Evolutionary conservation across 2,888 invertebrate genomes (phyloP).

Genomic region (Hypolimnas misippus): DNA sequence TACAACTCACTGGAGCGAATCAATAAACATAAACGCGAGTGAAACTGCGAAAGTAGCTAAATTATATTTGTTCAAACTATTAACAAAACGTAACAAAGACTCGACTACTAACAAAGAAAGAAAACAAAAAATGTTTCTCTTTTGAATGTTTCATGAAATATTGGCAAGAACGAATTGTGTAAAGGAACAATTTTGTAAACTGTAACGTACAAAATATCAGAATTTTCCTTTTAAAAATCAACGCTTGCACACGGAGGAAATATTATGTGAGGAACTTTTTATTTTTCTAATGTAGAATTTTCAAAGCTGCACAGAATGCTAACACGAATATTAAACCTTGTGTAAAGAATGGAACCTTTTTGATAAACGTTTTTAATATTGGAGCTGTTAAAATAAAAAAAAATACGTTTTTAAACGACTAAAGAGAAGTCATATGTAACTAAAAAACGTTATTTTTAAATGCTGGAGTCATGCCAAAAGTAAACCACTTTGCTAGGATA

Average conservation of each 20-base stretch:
- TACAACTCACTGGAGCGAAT: too few relatives aligned
- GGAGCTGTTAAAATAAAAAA: not conserved
- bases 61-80: not conserved
- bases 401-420: not conserved
- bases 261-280: not conserved
- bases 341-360: not conserved
- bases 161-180: not conserved
- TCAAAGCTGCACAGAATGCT: not conserved
- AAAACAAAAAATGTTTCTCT: not conserved
- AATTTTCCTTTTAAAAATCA: conserved; percentile 13
- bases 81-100: not conserved
- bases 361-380: not conserved
- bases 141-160: not conserved
- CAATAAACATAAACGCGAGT: too few relatives aligned
- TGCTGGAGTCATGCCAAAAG: not conserved
- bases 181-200: not conserved
- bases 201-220: conserved; percentile 1
- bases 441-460: not conserved
- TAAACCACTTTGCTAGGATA: not conserved
- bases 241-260: not conserved
- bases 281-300: conserved; percentile 3
- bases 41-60: too few relatives aligned
- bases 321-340: not conserved
- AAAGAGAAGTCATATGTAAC: not conserved
- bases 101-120: not conserved